Base-by-base conservation (phyloP, 2,113 vertebrate genomes). In the Paracyprichromis sp. region DNA sequence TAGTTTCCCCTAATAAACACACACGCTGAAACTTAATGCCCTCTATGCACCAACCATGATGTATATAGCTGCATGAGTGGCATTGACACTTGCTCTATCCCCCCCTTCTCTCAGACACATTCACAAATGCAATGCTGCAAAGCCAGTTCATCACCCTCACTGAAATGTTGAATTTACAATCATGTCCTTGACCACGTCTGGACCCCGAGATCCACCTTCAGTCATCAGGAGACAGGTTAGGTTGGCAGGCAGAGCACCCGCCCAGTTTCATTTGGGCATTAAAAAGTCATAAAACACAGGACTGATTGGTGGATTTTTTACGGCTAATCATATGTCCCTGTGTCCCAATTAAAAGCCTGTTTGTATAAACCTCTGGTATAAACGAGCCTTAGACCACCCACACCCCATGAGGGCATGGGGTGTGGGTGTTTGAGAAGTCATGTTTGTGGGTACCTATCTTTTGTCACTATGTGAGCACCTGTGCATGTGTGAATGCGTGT, bases 301-400 rank as follows among this genome's bases (percentile, higher is more conserved):
- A 85, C 73, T 40, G 71, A 90, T 86, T 56, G 88, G 69, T 83
- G 71, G 52, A 66, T 92, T 94, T 24, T 92, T 76, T 88, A 93
- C 54, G 34, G 87, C 78, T 90, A 86, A 90, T 93, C 88, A 91
- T 86, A 50, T 56, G 82, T 90, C 87, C 90, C 85, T 87, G 45
- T 34, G 11, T 90, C 80, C 88, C 88, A 95, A 95, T 96, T 95
- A 95, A 94, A 93, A 89, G 17, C 86, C 89, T 92, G 89, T 95
- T 92, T 95, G 91, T 80, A 85, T 92, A 88, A 89, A 89, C 86
- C 45, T 9, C 71, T 73, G 19, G 83, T 71, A 76, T 40, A 88
- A 93, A 91, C 88, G 53, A 56, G n/a, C 66, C 31, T 3, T 38
- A 29, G n/a, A 16, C 54, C 69, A 38, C 38, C 53, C 16, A 12